Conservation (phyloP, 2,797 vertebrate genomes). For the Megaceryle alcyon region DNA sequence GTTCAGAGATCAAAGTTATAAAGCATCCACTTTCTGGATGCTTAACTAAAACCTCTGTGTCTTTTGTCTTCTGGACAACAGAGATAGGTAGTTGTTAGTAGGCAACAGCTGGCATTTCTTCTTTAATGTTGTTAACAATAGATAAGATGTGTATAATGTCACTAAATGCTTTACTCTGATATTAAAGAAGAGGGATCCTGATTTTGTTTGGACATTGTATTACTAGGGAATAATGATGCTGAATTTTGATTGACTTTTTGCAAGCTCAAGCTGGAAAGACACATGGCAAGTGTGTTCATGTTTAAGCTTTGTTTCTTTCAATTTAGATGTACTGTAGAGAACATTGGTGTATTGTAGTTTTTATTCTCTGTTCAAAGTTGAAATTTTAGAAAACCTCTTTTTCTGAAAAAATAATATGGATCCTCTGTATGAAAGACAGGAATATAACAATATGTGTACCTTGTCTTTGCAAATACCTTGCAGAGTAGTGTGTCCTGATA, state of each 20-base stretch:
- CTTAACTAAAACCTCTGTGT: background rate
- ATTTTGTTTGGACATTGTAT: background rate
- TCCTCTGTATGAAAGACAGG: background rate
- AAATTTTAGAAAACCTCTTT: background rate
- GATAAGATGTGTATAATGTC: background rate
- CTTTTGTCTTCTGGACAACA: background rate
- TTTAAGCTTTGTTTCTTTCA: background rate
- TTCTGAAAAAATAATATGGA: background rate
- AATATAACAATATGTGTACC: background rate
- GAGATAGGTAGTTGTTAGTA: background rate
- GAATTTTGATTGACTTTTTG: background rate
- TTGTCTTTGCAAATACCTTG: background rate
- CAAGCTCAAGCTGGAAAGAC: background rate
- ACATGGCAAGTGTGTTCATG: background rate
- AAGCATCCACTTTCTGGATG: background rate
- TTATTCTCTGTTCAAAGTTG: background rate
- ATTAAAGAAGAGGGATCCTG: background rate
- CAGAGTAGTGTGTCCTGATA: background rate
- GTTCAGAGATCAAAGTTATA: background rate
- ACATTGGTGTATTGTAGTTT: background rate
- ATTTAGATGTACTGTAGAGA: background rate
- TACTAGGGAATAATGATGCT: background rate
- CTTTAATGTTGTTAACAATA: background rate
- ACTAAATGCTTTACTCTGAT: background rate
- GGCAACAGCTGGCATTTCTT: background rate